Base-by-base conservation (phyloP, 2,113 vertebrate genomes). In the Argyrosomus japonicus region DNA sequence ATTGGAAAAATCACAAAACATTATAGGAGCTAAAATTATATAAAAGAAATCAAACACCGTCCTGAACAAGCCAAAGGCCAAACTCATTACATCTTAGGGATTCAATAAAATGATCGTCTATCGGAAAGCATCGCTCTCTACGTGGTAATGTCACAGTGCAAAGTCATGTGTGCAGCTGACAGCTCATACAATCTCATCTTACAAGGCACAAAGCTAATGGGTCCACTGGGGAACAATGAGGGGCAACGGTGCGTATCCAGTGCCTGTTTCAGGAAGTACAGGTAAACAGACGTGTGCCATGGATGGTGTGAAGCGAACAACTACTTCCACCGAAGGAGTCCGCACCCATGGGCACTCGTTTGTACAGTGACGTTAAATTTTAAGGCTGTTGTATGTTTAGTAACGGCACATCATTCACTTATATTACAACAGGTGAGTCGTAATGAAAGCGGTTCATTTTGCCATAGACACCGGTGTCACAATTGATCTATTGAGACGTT, bases 121-220 rank as follows among this genome's bases (percentile, higher is more conserved):
- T 77, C 43, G 69, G n/a, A 68, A 81, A 78, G 68, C 47, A n/a
- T 65, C 51, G 36, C 43, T 79, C 65, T 82, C 57, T 27, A 43
- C 51, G n/a, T 23, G 63, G 21, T 68, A 70, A 81, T 54, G 48
- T 91, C 91, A 93, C 89, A 92, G 89, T 93, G 93, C 87, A 93
- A 92, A 91, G 86, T 93, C 85, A 71, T 57, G 54, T 84, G 84
- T 89, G 87, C 82, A 85, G 85, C 83, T 71, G 60, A 85, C 9
- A 36, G 63, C 89, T 86, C 84, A 74, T 80, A 88, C 84, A 90
- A 85, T 91, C 90, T 86, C 81, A 79, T 29, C 86, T 85, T 64
- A 82, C 81, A 93, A 94, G 92, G 92, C 92, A 92, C 92, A 90
- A 90, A 84, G 63, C 82, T 84, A 69, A 81, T 47, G 80, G 62